These are phyloP conservation scores for Mus pahari DNA, from an alignment of 2,113 vertebrate genomes.

Conservation along the genomic window DNA sequence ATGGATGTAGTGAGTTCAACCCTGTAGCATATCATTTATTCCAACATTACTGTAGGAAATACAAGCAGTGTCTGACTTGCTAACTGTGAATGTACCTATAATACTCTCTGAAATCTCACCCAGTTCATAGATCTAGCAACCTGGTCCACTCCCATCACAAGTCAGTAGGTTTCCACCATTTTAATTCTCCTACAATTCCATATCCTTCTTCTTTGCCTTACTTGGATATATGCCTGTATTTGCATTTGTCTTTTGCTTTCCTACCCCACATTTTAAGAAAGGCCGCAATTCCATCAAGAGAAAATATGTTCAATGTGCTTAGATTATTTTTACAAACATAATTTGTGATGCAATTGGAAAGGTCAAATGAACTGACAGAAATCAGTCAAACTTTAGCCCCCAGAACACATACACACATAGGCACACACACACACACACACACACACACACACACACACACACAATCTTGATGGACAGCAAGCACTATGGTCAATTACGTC, in stretches of 20 bases:
- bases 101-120: not conserved
- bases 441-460: not conserved
- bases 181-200: not conserved
- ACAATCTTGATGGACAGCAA: not conserved
- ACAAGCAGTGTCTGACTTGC: not conserved
- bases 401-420: not conserved
- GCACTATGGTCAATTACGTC: not conserved
- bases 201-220: not conserved
- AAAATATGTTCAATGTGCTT: not conserved
- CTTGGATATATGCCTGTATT: not conserved
- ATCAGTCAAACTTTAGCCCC: not conserved
- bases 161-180: not conserved
- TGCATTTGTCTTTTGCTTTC: not conserved
- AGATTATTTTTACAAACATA: not conserved
- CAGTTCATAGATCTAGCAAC: not conserved
- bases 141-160: not conserved
- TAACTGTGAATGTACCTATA: slow-evolving; percentile 12
- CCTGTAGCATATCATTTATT: not conserved
- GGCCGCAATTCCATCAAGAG: not conserved
- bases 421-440: not conserved
- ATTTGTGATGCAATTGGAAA: not conserved
- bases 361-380: not conserved
- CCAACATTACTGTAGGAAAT: not conserved
- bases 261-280: not conserved
- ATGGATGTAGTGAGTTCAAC: not conserved